These are phyloP conservation scores for Drosophila neotestacea DNA, from an alignment of 2,888 invertebrate genomes.

Conservation along the genomic window DNA sequence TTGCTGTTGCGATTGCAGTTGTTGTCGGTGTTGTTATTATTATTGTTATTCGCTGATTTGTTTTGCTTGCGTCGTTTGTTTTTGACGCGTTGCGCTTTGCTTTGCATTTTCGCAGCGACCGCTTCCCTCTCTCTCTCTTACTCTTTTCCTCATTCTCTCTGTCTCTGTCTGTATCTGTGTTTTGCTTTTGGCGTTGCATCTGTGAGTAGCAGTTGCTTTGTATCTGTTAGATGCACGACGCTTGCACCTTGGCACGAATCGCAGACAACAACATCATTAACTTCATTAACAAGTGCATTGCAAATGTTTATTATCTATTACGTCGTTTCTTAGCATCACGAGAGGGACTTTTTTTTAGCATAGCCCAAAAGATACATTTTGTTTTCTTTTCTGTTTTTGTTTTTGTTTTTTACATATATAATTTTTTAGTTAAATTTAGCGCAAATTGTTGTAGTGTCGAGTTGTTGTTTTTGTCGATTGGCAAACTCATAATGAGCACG, in stretches of 20 bases:
- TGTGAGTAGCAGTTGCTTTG: constrained; percentile 35
- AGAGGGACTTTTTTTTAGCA: constrained; percentile 26
- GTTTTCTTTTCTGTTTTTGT: background rate
- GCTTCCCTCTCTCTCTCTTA: constrained; percentile 14
- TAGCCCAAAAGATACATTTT: constrained; percentile 20
- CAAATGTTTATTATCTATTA: constrained; percentile 58
- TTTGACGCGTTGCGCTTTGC: constrained; percentile 56
- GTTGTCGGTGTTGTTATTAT: constrained; percentile 27
- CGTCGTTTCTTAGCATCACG: constrained; percentile 38
- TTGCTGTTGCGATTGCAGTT: constrained; percentile 16
- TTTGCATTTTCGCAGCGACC: constrained; percentile 48
- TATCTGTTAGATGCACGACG: constrained; percentile 61
- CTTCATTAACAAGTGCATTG: constrained; percentile 74
- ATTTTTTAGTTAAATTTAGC: constrained; percentile 42
- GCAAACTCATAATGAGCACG: constrained; percentile 66
- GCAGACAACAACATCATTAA: constrained; percentile 65
- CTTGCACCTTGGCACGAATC: constrained; percentile 74
- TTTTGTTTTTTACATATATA: background rate
- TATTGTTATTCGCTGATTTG: constrained; percentile 66
- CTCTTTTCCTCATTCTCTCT: background rate
- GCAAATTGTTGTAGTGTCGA: constrained; percentile 10
- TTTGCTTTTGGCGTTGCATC: constrained; percentile 14
- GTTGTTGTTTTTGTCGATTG: constrained; percentile 22
- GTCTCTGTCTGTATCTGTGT: background rate
- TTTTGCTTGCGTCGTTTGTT: constrained; percentile 70